phyloP scores from a whole-genome alignment of 2,113 vertebrate genomes.

The Meleagris gallopavo region DNA sequence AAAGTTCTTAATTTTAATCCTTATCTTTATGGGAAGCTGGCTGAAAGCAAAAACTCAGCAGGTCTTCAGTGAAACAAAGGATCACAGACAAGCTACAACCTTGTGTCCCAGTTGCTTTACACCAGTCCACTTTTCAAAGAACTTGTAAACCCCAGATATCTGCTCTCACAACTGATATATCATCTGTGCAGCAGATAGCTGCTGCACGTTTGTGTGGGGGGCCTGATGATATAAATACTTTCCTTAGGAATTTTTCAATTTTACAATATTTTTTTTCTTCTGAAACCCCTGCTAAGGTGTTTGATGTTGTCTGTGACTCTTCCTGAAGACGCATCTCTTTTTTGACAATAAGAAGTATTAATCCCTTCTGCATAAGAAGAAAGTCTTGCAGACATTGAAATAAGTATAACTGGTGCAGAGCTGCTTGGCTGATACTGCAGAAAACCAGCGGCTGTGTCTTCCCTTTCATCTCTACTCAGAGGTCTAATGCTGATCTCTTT shows the following conservation, averaged over 20 bases:
- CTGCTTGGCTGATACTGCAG: constrained; percentile 11
- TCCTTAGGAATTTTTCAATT: neutral
- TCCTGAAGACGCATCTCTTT: neutral
- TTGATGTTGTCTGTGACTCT: neutral
- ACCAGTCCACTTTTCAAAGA: neutral
- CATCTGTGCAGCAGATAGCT: neutral
- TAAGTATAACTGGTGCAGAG: constrained; percentile 21
- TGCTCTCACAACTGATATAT: neutral
- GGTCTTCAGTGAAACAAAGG: neutral
- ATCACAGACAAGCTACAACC: neutral
- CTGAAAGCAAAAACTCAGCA: neutral
- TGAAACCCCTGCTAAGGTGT: neutral
- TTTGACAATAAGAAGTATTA: neutral
- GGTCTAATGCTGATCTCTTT: constrained; percentile 21
- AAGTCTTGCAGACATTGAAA: neutral
- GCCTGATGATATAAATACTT: neutral
- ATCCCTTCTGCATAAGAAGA: neutral
- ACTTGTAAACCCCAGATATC: neutral
- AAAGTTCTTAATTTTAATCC: neutral
- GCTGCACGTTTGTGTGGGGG: neutral
- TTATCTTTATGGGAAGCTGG: neutral
- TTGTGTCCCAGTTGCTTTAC: neutral
- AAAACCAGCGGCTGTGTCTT: neutral
- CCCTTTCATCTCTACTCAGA: constrained; percentile 45
- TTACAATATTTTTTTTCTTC: neutral